Evolutionary conservation across 30 jellyfish, hydroid and myxozoan species (phyloP).

Genomic region (Cassiopea xamachana): DNA sequence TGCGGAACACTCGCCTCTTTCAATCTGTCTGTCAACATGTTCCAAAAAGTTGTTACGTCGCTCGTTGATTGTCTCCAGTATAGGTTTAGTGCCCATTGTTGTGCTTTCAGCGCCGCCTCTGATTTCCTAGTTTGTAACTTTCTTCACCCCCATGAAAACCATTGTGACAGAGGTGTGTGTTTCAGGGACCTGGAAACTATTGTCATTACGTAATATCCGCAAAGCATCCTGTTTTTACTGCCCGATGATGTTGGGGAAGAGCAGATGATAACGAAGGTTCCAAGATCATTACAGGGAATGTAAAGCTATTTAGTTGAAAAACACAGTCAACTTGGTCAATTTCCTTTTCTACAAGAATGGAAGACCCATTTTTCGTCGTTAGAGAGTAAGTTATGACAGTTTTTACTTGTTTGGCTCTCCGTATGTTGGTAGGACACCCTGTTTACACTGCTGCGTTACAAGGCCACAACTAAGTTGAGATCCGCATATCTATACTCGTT

Average conservation of each 20-base stretch:
- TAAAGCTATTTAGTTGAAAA: background rate
- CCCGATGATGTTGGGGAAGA: conserved; percentile 39
- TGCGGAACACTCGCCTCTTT: too few relatives aligned
- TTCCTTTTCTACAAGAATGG: conserved; percentile 51
- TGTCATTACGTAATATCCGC: conserved; percentile 57
- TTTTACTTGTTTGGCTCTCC: background rate
- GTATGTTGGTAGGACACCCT: background rate
- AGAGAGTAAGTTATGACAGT: conserved; percentile 76
- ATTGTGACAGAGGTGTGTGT: background rate
- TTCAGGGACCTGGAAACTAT: conserved; percentile 16
- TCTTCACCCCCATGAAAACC: too few relatives aligned
- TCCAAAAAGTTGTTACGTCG: too few relatives aligned
- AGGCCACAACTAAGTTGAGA: background rate
- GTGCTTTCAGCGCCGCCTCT: too few relatives aligned
- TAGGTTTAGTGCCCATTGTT: too few relatives aligned
- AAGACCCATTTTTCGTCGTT: conserved; percentile 96
- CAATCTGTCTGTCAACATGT: too few relatives aligned
- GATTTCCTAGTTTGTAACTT: too few relatives aligned
- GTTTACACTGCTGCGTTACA: background rate
- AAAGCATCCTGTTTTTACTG: conserved; percentile 30
- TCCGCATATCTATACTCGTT: background rate
- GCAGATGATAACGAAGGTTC: background rate
- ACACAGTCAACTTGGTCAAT: background rate
- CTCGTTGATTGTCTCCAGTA: too few relatives aligned
- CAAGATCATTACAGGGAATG: too few relatives aligned